These are phyloP conservation scores for Microtus ochrogaster DNA, from an alignment of 2,113 vertebrate genomes.

Conservation along the genomic window DNA sequence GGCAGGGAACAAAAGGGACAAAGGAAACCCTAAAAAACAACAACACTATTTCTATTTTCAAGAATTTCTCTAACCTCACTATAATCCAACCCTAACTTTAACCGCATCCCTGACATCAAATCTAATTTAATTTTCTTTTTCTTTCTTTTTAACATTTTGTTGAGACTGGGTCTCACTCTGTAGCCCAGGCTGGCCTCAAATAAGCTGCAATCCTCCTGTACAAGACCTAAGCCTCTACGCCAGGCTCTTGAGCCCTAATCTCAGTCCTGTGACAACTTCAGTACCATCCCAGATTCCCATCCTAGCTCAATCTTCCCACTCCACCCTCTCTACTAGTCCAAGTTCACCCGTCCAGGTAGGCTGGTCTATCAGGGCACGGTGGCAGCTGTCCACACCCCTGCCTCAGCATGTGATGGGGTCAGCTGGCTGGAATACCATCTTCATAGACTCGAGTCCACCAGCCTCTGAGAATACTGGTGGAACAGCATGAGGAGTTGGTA, in stretches of 20 bases:
- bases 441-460: background rate
- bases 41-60: background rate
- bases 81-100: background rate
- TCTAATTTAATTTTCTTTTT: background rate
- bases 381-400: background rate
- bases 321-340: background rate
- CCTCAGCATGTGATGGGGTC: background rate
- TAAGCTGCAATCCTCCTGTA: background rate
- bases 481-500: background rate
- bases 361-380: background rate
- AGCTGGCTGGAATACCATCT: too few species aligned
- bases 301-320: background rate
- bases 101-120: background rate
- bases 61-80: background rate
- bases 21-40: background rate
- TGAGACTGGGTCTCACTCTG: background rate
- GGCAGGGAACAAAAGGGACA: background rate
- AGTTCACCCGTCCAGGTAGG: background rate
- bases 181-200: background rate
- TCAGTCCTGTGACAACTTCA: background rate
- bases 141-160: background rate
- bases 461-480: background rate
- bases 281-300: background rate
- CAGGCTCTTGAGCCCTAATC: too few species aligned
- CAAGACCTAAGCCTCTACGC: too few species aligned